A percentile compares a stretch with the other conserved stretches of the same genome.
Evolutionary conservation across 2,797 vertebrate genomes (phyloP).

Genomic region (Vipera latastei): DNA sequence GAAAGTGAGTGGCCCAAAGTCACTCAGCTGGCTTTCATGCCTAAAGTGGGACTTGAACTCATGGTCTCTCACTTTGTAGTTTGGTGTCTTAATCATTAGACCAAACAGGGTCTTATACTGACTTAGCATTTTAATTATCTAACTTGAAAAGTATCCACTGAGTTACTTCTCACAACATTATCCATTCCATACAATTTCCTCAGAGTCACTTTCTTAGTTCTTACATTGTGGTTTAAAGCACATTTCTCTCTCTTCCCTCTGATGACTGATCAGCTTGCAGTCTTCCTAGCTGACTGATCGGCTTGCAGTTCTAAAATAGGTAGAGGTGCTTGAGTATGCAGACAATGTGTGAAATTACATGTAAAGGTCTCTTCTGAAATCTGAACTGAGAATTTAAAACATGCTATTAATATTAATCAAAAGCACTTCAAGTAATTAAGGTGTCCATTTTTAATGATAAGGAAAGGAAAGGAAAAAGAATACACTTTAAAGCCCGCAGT

Average conservation of each 20-base stretch:
- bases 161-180: slow-evolving; percentile 52
- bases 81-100: neutral
- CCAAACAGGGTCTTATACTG: neutral
- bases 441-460: neutral
- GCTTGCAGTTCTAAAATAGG: neutral
- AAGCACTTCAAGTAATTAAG: slow-evolving; percentile 27
- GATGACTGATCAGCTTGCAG: neutral
- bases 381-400: slow-evolving; percentile 48
- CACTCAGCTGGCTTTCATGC: neutral
- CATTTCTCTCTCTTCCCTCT: neutral
- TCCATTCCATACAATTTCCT: slow-evolving; percentile 40
- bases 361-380: slow-evolving; percentile 56
- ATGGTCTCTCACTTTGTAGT: neutral
- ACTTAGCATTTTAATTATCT: slow-evolving; percentile 57
- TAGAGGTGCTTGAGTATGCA: slow-evolving; percentile 53
- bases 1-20: neutral
- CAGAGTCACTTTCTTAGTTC: slow-evolving; percentile 34
- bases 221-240: slow-evolving; percentile 20
- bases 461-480: slow-evolving; percentile 14
- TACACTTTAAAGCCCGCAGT: fast-evolving
- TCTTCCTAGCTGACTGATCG: neutral
- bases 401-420: slow-evolving; percentile 60
- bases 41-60: neutral
- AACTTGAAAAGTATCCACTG: slow-evolving; percentile 61
- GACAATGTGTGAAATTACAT: slow-evolving; percentile 41